Percentiles rank a stretch among this genome's conserved stretches.
phyloP scores from a whole-genome alignment of 2,113 vertebrate species.

The Lota lota region DNA sequence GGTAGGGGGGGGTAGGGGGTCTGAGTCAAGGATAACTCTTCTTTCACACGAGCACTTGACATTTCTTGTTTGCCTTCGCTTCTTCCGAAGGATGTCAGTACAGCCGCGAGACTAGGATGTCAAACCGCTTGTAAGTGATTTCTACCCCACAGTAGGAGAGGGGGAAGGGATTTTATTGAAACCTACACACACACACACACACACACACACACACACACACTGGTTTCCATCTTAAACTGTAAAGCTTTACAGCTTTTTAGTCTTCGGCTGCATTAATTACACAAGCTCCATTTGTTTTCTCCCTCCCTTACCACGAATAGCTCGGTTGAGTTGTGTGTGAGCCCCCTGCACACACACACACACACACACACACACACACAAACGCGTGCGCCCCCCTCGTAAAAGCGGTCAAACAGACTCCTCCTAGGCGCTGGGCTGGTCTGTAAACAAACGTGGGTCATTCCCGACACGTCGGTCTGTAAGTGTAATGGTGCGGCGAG shows the following conservation, averaged over 20 bases:
- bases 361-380: slow-evolving; percentile 33
- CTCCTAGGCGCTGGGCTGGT: slow-evolving; percentile 28
- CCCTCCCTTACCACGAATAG: slow-evolving; percentile 23
- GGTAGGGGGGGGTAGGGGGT: no score
- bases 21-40: no score
- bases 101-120: slow-evolving; percentile 34
- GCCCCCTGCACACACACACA: not conserved
- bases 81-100: slow-evolving; percentile 15
- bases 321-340: not conserved
- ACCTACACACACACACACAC: not conserved
- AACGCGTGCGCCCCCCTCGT: slow-evolving; percentile 38
- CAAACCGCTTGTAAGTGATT: slow-evolving; percentile 27
- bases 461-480: slow-evolving; percentile 35
- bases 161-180: slow-evolving; percentile 16
- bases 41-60: not conserved
- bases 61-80: slow-evolving; percentile 3
- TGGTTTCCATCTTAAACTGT: slow-evolving; percentile 26
- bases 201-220: slow-evolving; percentile 5
- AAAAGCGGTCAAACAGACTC: slow-evolving; percentile 60
- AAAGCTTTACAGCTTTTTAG: slow-evolving; percentile 45
- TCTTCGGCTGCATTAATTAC: slow-evolving; percentile 55
- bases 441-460: slow-evolving; percentile 61
- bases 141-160: slow-evolving; percentile 16
- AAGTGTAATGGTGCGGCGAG: slow-evolving; percentile 44
- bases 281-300: slow-evolving; percentile 25